Conservation (phyloP, 2,113 vertebrate species). For the Phrynosoma blainvillii region DNA sequence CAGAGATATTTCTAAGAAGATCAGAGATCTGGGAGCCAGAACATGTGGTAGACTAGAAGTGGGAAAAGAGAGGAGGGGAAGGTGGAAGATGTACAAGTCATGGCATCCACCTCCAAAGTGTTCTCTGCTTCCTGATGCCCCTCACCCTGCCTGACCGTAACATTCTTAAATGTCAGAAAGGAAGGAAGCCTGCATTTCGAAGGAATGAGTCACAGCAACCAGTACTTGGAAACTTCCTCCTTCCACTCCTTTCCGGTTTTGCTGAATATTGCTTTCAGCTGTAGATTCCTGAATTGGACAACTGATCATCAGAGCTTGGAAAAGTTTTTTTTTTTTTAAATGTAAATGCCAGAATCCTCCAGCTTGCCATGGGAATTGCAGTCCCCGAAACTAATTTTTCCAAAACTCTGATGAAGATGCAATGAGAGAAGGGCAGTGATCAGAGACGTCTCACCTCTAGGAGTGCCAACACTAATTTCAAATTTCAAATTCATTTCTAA, state of each 20-base stretch:
- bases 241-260: constrained; percentile 4
- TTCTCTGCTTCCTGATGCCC: not conserved
- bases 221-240: constrained; percentile 1
- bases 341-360: no score
- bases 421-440: no score
- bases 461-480: not conserved
- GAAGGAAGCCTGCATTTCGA: constrained; percentile 34
- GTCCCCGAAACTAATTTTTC: no score
- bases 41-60: not conserved
- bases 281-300: not conserved
- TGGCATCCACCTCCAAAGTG: not conserved
- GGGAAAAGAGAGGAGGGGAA: not conserved
- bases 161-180: constrained; percentile 4
- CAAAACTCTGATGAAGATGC: not conserved
- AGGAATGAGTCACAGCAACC: constrained; percentile 25
- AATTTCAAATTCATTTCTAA: not conserved
- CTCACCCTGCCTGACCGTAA: not conserved
- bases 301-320: no score
- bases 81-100: not conserved
- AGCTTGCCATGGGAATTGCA: no score
- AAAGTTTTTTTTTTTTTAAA: no score
- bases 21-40: not conserved
- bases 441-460: no score
- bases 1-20: not conserved
- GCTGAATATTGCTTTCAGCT: not conserved